These are phyloP conservation scores for Malacosoma neustria DNA, from an alignment of 2,888 invertebrate genomes.

Conservation along the genomic window DNA sequence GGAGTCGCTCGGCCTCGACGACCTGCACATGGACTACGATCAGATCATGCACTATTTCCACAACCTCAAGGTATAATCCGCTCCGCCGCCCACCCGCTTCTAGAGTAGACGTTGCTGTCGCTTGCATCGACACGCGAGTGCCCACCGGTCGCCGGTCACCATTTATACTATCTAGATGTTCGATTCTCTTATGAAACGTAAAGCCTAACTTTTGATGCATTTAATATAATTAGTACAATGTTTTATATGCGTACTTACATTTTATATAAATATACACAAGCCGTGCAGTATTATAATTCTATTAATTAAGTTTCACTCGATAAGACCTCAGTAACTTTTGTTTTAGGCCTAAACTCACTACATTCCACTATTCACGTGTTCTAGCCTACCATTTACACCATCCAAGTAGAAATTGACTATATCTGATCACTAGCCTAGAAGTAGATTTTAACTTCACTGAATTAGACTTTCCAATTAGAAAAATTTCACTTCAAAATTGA, in stretches of 20 bases:
- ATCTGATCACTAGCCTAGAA: constrained; percentile 48
- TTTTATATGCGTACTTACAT: constrained; percentile 59
- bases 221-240: constrained; percentile 54
- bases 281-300: constrained; percentile 60
- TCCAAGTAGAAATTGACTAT: constrained; percentile 44
- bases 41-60: constrained; percentile 99
- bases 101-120: constrained; percentile 65
- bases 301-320: constrained; percentile 37
- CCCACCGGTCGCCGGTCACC: constrained; percentile 26
- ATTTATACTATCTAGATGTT: constrained; percentile 43
- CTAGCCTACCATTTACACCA: constrained; percentile 37
- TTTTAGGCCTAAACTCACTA: constrained; percentile 30
- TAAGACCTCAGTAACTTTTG: constrained; percentile 31
- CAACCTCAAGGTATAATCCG: constrained; percentile 89
- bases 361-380: constrained; percentile 39
- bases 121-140: constrained; percentile 44
- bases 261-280: constrained; percentile 61
- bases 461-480: constrained; percentile 21
- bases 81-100: constrained; percentile 58
- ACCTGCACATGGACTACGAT: constrained; percentile 96
- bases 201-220: constrained; percentile 69
- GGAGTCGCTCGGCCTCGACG: constrained; percentile 83
- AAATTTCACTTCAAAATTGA: constrained; percentile 44
- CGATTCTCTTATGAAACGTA: constrained; percentile 61
- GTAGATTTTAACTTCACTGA: constrained; percentile 42